These are phyloP conservation scores for Oceanodroma leucorhoa DNA, from an alignment of 2,797 vertebrate species.

Conservation along the genomic window DNA sequence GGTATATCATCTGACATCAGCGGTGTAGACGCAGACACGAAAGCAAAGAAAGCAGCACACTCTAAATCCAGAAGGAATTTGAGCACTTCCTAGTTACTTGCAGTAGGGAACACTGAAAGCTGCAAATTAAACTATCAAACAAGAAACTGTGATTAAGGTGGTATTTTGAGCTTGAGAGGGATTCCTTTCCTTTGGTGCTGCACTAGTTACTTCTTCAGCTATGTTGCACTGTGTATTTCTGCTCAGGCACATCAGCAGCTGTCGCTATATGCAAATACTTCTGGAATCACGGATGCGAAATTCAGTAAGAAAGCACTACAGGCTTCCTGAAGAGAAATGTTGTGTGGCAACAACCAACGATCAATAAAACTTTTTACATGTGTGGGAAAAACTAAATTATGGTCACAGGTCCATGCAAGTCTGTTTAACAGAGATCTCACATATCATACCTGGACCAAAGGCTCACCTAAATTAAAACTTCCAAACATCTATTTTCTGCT, in stretches of 20 bases:
- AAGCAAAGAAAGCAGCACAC: neutral
- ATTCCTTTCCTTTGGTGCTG: neutral
- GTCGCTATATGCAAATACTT: neutral
- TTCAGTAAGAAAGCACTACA: neutral
- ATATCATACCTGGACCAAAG: neutral
- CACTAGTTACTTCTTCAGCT: neutral
- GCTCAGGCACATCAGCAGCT: neutral
- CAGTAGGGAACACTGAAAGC: neutral
- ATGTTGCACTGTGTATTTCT: fast-evolving
- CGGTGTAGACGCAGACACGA: fast-evolving
- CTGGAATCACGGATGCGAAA: neutral
- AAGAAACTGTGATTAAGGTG: neutral
- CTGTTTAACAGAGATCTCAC: neutral
- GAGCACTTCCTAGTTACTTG: neutral
- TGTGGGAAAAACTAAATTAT: neutral
- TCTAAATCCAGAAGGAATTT: neutral
- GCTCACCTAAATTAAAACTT: neutral
- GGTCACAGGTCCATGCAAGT: neutral
- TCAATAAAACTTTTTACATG: neutral
- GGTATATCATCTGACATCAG: neutral
- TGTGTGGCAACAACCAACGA: neutral
- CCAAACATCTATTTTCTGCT: neutral
- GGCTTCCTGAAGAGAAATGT: neutral
- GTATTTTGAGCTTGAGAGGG: neutral
- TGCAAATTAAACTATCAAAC: neutral